Evolutionary conservation across 30 jellyfish, hydroid and myxozoan genomes (phyloP).

Genomic region (Hydractinia symbiolongicarpus): DNA sequence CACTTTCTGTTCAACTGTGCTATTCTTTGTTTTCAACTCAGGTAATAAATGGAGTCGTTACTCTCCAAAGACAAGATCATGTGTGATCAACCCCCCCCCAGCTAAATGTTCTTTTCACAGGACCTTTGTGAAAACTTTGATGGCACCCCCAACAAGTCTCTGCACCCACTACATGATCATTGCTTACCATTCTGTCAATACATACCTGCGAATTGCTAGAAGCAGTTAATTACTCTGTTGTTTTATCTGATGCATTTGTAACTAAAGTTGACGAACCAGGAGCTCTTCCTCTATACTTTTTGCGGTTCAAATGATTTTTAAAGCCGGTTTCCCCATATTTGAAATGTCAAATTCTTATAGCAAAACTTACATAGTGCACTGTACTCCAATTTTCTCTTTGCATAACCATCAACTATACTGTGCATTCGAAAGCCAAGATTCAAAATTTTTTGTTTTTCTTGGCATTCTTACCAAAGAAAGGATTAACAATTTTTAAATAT

Average conservation of each 20-base stretch:
- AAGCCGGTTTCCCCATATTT: neutral
- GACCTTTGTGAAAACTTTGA: neutral
- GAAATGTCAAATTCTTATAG: constrained; percentile 11
- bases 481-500: too few species aligned
- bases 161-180: neutral
- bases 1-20: too few species aligned
- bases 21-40: too few species aligned
- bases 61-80: too few species aligned
- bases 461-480: too few species aligned
- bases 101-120: neutral
- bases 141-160: neutral
- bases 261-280: neutral
- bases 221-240: neutral
- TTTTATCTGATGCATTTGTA: too few species aligned
- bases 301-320: neutral
- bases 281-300: neutral
- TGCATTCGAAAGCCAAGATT: neutral
- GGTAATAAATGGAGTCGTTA: too few species aligned
- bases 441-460: neutral
- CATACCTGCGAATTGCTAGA: neutral
- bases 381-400: neutral
- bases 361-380: neutral
- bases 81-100: too few species aligned
- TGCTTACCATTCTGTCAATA: neutral
- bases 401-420: neutral